phyloP scores from a whole-genome alignment of 2,797 vertebrate genomes.

The Enteromius paludinosus region DNA sequence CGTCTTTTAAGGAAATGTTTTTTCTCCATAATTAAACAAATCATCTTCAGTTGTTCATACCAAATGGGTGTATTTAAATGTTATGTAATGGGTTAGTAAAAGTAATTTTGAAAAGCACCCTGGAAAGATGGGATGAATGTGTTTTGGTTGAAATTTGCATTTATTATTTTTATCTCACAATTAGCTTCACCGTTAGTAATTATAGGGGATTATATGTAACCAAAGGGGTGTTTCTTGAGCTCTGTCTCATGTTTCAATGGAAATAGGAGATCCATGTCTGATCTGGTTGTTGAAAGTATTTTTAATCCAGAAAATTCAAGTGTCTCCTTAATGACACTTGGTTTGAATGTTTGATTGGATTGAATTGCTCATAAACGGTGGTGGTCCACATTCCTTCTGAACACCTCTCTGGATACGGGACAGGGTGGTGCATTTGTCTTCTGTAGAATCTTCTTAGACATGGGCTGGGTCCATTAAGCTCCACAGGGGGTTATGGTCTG shows the following conservation, averaged over 20 bases:
- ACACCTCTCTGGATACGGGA: background rate
- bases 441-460: slow-evolving; percentile 8
- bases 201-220: slow-evolving; percentile 38
- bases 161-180: slow-evolving; percentile 32
- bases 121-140: slow-evolving; percentile 5
- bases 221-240: slow-evolving; percentile 25
- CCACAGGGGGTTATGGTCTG: slow-evolving; percentile 36
- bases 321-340: background rate
- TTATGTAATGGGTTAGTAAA: slow-evolving; percentile 4
- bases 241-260: slow-evolving; percentile 16
- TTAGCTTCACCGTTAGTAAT: slow-evolving; percentile 26
- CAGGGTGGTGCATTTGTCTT: background rate
- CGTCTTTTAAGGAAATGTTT: background rate
- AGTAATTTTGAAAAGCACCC: background rate
- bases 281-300: slow-evolving; percentile 7
- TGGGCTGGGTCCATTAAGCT: slow-evolving; percentile 43
- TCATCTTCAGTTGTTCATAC: background rate
- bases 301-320: slow-evolving; percentile 4
- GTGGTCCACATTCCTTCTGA: background rate
- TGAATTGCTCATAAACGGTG: background rate
- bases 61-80: slow-evolving; percentile 12
- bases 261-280: background rate
- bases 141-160: background rate
- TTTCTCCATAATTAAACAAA: background rate
- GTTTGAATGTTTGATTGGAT: background rate